phyloP scores from a whole-genome alignment of 1,140 invertebrate genomes.

The Macrocentrus cingulum region DNA sequence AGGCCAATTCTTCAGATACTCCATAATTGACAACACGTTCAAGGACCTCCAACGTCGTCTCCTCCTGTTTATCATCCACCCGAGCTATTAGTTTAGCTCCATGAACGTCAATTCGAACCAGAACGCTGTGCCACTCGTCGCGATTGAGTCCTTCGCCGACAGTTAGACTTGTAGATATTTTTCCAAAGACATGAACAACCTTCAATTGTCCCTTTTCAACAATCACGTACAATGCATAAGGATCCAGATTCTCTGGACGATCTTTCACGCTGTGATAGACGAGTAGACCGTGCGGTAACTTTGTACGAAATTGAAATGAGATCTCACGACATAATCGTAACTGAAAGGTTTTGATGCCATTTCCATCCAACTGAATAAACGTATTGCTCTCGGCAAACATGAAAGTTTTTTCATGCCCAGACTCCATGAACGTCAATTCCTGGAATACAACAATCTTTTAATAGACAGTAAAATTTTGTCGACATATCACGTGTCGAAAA shows the following conservation, averaged over 20 bases:
- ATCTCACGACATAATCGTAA: constrained; percentile 82
- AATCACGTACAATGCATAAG: constrained; percentile 85
- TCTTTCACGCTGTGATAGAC: constrained; percentile 89
- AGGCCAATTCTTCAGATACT: constrained; percentile 78
- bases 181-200: constrained; percentile 87
- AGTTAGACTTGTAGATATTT: constrained; percentile 79
- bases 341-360: constrained; percentile 82
- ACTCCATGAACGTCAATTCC: constrained; percentile 79
- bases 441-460: constrained; percentile 40
- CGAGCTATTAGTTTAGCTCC: constrained; percentile 76
- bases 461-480: too few relatives aligned
- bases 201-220: constrained; percentile 86
- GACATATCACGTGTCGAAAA: too few relatives aligned
- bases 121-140: constrained; percentile 86
- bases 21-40: constrained; percentile 81
- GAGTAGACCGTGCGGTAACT: constrained; percentile 80
- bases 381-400: constrained; percentile 86
- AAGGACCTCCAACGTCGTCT: constrained; percentile 77
- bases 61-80: constrained; percentile 79
- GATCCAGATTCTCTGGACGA: constrained; percentile 70
- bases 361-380: constrained; percentile 83
- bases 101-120: constrained; percentile 81
- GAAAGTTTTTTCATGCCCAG: constrained; percentile 76
- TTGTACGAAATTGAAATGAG: constrained; percentile 83
- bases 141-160: constrained; percentile 86